Base-by-base conservation (phyloP, 1,140 invertebrate species). In the Bemisia tabaci region DNA sequence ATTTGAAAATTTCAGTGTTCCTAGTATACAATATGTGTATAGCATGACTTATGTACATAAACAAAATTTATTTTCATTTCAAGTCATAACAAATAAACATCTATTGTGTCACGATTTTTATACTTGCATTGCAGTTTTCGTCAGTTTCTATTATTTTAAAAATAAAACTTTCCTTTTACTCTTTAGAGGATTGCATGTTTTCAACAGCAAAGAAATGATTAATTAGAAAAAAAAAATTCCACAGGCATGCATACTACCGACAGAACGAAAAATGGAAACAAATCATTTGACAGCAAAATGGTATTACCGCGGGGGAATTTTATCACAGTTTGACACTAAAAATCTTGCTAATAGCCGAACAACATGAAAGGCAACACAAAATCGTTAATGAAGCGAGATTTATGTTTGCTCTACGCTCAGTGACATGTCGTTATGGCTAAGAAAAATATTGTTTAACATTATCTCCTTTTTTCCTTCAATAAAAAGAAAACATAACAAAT, bases 401-500 rank as follows among this genome's bases (percentile, higher is more conserved):
- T 5, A 48, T 17, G 17, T 48, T 48, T 5, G 17, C 33, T 9
- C 33, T 48, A 48, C 17, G 33, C 33, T 48, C 17, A 48, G 5
- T 48, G 33, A 48, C 33, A 17, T 48, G 33, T 48, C 17, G 33
- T 17, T 48, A 48, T 48, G 33, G 33, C 33, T 17, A 48, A 48
- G 33, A 48, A 48, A 48, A 48, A 48, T 48, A 48, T 48, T 48
- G 33, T 48, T 48, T 48, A 48, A 9, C 17, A 48, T 9, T 48
- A 9, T 48, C 17, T 48, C 17, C 17, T 48, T 48, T 48, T 48
- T 48, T 48, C 33, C 33, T 48, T 48, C 33, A 17, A 48, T 48
- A 48, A 48, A 48, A n/a, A n/a, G n/a, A n/a, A n/a, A 48, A 48
- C 33, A 48, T 48, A 48, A 48, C 33, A 48, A 48, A 48, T 48